Conservation (phyloP, 2,797 vertebrate genomes). For the Erpetoichthys calabaricus region DNA sequence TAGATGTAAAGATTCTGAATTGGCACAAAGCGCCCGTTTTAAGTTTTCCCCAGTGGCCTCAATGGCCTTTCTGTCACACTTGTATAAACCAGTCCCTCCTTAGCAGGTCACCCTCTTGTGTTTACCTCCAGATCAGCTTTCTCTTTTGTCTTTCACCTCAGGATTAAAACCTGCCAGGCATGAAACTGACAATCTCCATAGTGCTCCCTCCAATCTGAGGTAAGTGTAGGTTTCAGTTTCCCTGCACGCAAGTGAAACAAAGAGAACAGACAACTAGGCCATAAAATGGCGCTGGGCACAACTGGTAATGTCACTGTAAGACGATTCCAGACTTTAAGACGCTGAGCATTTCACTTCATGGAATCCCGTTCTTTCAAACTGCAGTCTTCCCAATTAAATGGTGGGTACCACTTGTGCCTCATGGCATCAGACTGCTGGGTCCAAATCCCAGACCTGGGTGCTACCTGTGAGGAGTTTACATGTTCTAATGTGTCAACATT, state of each 20-base stretch:
- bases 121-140: conserved; percentile 3
- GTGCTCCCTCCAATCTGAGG: conserved; percentile 43
- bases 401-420: too few species aligned
- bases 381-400: too few species aligned
- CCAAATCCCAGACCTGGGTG: too few species aligned
- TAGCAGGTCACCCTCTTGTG: neutral
- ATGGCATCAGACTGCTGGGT: too few species aligned
- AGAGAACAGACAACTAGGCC: conserved; percentile 7
- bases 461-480: too few species aligned
- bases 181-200: conserved; percentile 60
- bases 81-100: conserved; percentile 3
- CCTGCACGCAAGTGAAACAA: conserved; percentile 19
- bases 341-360: conserved; percentile 6
- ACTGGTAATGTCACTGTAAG: conserved; percentile 1
- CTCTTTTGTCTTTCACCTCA: conserved; percentile 29
- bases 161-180: conserved; percentile 63
- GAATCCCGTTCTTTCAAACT: neutral
- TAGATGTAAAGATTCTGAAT: too few species aligned
- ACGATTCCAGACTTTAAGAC: conserved; percentile 3
- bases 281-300: conserved; percentile 2
- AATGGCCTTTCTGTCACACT: conserved; percentile 23
- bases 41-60: conserved; percentile 33
- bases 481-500: too few species aligned
- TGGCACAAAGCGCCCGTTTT: too few species aligned
- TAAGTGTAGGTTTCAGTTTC: conserved; percentile 32